phyloP scores from a whole-genome alignment of 2,113 vertebrate genomes.

The Campylomormyrus tamandua region DNA sequence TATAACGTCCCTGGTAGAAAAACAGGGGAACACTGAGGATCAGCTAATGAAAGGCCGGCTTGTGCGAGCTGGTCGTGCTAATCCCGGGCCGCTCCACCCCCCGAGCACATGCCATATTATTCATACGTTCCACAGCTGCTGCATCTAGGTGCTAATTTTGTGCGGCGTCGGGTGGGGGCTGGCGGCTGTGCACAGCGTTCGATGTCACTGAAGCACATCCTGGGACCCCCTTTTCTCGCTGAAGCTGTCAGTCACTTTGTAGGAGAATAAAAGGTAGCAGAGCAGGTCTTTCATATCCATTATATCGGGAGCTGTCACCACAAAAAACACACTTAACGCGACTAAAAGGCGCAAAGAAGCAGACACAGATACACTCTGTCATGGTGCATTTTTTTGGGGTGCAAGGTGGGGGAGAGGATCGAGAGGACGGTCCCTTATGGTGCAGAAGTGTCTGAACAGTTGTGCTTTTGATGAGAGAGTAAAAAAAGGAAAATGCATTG shows the following conservation, averaged over 20 bases:
- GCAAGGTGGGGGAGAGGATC: not conserved
- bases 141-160: conserved; percentile 35
- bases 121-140: conserved; percentile 16
- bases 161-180: conserved; percentile 4
- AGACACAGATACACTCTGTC: not conserved
- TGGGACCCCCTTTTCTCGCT: not conserved
- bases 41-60: conserved; percentile 22
- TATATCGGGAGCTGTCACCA: conserved; percentile 40
- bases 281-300: conserved; percentile 38
- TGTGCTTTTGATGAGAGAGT: not conserved
- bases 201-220: not conserved
- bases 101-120: conserved; percentile 30
- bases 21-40: not conserved
- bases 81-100: conserved; percentile 27
- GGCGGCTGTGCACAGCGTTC: not conserved
- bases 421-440: not conserved
- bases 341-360: not conserved
- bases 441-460: not conserved
- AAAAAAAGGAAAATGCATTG: not conserved
- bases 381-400: not conserved
- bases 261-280: conserved; percentile 19
- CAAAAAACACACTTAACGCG: not conserved
- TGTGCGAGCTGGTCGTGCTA: conserved; percentile 29
- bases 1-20: not conserved
- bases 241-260: conserved; percentile 36